These are phyloP conservation scores for Clamator glandarius DNA, from an alignment of 2,797 vertebrate genomes.

Conservation along the genomic window DNA sequence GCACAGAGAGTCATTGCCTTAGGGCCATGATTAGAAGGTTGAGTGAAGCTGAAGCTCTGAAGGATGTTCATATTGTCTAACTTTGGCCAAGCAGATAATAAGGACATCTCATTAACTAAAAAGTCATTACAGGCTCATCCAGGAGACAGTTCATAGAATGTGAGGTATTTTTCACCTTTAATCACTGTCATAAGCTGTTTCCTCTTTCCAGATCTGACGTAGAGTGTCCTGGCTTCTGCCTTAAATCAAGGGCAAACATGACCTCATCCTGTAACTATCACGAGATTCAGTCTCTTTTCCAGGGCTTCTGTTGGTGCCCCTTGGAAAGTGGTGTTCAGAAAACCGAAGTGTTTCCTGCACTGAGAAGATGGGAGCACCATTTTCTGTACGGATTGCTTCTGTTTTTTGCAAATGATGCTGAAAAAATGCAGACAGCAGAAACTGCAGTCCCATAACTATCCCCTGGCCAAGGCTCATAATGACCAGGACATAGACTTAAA, in stretches of 20 bases:
- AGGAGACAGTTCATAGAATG: not conserved
- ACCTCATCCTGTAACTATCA: not conserved
- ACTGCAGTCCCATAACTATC: not conserved
- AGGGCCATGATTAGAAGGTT: fast-evolving
- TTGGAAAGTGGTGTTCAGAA: not conserved
- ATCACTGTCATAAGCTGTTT: not conserved
- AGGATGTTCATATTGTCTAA: not conserved
- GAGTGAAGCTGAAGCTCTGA: not conserved
- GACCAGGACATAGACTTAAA: not conserved
- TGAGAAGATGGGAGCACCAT: not conserved
- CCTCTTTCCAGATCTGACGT: fast-evolving
- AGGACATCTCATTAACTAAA: fast-evolving
- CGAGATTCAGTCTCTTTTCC: not conserved
- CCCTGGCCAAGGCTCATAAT: not conserved
- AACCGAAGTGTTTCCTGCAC: not conserved
- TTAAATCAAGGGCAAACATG: not conserved
- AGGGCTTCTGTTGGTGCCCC: not conserved
- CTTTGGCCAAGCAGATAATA: not conserved
- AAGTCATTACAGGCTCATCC: fast-evolving
- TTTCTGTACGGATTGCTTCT: not conserved
- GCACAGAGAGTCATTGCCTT: fast-evolving
- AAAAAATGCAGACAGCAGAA: not conserved
- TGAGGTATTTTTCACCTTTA: fast-evolving
- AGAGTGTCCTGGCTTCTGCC: not conserved
- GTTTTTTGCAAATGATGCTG: not conserved